Conservation (phyloP, 2,888 invertebrate genomes). For the Orthosia incerta region DNA sequence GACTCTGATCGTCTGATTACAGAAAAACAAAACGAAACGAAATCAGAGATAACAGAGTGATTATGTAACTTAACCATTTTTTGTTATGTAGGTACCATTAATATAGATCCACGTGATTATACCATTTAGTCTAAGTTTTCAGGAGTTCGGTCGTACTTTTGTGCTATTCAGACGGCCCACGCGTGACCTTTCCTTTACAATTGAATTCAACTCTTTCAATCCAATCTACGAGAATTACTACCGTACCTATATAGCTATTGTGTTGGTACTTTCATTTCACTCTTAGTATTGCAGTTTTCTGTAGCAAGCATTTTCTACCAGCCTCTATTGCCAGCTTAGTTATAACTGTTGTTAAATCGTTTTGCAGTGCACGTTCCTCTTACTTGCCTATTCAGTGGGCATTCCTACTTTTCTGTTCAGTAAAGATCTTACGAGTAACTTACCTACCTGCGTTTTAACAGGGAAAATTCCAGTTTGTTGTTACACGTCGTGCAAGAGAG, state of each 20-base stretch:
- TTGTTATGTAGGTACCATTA: neutral
- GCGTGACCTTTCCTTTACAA: conserved; percentile 54
- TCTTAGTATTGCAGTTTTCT: conserved; percentile 17
- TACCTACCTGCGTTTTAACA: neutral
- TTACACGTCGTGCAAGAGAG: neutral
- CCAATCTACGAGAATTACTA: conserved; percentile 23
- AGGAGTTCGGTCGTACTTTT: neutral
- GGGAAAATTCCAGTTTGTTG: neutral
- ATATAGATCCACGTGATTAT: neutral
- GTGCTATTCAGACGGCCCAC: conserved; percentile 21
- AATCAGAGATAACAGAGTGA: neutral
- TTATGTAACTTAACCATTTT: neutral
- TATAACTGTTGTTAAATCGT: neutral
- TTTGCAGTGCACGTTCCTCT: neutral
- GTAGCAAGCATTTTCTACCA: neutral
- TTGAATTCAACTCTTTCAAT: conserved; percentile 48
- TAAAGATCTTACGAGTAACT: neutral
- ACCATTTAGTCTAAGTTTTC: conserved; percentile 35
- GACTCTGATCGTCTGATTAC: too few species aligned
- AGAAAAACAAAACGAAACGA: neutral
- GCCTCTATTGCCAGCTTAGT: neutral
- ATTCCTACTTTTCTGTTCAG: neutral
- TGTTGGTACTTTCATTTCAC: neutral
- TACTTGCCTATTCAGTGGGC: neutral
- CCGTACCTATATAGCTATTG: neutral